phyloP scores from a whole-genome alignment of 2,113 vertebrate genomes.

The Charina bottae region DNA sequence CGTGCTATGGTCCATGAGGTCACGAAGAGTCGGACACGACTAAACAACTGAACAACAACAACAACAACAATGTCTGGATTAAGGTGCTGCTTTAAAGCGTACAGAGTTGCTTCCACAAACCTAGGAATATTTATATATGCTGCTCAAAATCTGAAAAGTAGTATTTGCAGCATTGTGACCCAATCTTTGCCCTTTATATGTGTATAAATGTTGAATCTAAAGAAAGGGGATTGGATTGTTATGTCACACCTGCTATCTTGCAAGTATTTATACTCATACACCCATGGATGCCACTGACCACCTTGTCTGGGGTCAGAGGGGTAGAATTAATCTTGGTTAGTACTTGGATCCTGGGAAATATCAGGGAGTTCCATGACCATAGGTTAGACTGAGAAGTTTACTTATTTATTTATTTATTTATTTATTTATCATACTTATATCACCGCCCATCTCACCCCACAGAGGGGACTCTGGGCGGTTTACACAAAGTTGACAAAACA shows the following conservation, averaged over 20 bases:
- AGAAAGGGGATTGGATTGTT: background rate
- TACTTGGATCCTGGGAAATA: too few species aligned
- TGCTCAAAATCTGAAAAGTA: background rate
- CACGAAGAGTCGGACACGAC: too few species aligned
- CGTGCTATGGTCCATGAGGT: too few species aligned
- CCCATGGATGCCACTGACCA: background rate
- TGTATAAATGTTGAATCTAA: background rate
- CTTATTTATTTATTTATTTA: too few species aligned
- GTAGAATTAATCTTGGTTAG: too few species aligned
- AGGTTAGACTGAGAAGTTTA: background rate
- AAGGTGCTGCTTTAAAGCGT: background rate
- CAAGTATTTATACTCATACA: background rate
- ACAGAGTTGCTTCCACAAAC: background rate
- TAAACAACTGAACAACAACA: too few species aligned
- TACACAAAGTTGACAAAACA: too few species aligned
- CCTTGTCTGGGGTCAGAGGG: too few species aligned
- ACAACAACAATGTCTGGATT: background rate
- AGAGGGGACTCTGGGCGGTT: too few species aligned
- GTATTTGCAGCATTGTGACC: background rate
- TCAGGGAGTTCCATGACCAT: background rate
- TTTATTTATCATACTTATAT: too few species aligned
- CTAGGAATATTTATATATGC: background rate
- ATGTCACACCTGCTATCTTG: background rate
- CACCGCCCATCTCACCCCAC: too few species aligned
- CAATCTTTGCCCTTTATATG: background rate